A percentile compares a stretch with the other conserved stretches of the same genome.
phyloP scores from a whole-genome alignment of 2,113 vertebrate species.

The Anarhynchus alexandrinus region DNA sequence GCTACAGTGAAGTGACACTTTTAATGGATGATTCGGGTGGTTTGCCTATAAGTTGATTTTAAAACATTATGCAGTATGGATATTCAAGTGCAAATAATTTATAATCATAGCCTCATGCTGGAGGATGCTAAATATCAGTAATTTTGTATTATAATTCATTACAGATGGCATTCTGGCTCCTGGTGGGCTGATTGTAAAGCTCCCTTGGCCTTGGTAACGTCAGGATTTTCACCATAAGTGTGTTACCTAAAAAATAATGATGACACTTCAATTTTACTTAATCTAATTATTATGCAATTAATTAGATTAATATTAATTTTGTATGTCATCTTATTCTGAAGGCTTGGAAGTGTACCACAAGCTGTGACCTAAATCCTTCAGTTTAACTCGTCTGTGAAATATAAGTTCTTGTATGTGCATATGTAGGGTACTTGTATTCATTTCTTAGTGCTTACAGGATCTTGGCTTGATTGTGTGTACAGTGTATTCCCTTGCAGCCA shows the following conservation, averaged over 20 bases:
- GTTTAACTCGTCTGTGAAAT: background rate
- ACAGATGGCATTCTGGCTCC: background rate
- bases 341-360: background rate
- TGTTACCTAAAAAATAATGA: background rate
- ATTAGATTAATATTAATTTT: too few relatives aligned
- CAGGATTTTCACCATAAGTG: background rate
- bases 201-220: background rate
- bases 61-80: background rate
- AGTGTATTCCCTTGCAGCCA: background rate
- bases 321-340: background rate
- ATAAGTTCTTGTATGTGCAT: background rate
- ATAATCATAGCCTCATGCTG: background rate
- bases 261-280: background rate
- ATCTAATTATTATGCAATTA: too few relatives aligned
- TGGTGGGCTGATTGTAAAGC: background rate
- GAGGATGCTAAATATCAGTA: conserved; percentile 25
- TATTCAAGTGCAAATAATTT: conserved; percentile 43
- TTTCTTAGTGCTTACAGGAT: background rate
- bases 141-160: conserved; percentile 20
- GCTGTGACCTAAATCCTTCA: background rate
- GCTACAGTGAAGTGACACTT: background rate
- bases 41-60: conserved; percentile 1
- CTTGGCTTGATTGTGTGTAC: background rate
- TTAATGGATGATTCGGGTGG: background rate
- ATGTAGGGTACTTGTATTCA: rapidly evolving